Evolutionary conservation across 1,140 invertebrate species (phyloP), one percentile per base, ranked within the genome.

Genomic region (Latrodectus geometricus): DNA sequence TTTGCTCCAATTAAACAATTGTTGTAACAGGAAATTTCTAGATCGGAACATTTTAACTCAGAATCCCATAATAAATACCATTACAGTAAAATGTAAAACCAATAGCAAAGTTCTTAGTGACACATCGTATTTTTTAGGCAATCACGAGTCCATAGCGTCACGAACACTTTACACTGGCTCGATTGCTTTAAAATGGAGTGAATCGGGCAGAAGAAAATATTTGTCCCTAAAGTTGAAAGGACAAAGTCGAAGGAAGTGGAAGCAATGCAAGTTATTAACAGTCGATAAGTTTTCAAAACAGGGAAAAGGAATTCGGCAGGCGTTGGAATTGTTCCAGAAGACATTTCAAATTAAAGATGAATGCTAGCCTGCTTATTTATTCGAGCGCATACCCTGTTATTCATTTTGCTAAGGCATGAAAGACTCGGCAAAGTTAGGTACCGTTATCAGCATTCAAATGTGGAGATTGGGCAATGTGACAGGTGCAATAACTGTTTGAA

Each of bases 221-320:
- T 61, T 61, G 54, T 61, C 17, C 54, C 54, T 61, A 61, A 61
- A 61, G 54, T 61, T 61, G 54, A 61, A 61, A 61, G 54, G 54
- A 61, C 54, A 61, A 61, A 14, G 54, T 61, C 54, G 54, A 61
- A 61, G 35, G 12, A 49, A 74, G 20, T 50, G 49, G 49, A 50
- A 49, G 72, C 9, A 74, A 50, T 74, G 23, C 48, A 72, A 14
- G 72, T 74, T 74, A 74, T 74, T 74, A 74, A 74, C 72, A 74
- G 9, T 20, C 72, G 72, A 74, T 74, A 49, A 49, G 14, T 50
- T 74, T 74, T 49, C 72, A 74, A 50, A 74, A 49, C 72, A 50
- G 72, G 35, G 35, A 14, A 49, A 20, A 12, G 20, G 35, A 20
- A 50, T 17, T 74, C 35, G 11, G 54, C 11, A 14, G 54, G 17